phyloP scores from a whole-genome alignment of 2,797 vertebrate species.

The Alcedo atthis region DNA sequence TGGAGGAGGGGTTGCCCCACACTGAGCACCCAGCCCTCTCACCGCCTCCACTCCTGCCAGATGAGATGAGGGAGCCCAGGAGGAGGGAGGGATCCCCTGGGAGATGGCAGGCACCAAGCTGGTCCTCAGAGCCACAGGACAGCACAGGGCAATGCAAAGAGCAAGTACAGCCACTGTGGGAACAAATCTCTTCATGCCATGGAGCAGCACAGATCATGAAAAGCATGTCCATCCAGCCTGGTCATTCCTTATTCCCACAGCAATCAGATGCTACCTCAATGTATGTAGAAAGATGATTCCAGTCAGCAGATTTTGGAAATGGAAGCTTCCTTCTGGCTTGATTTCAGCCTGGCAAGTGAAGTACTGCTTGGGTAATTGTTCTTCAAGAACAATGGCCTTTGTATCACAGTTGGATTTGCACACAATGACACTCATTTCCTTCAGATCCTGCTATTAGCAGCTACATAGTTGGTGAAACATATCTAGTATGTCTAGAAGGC shows the following conservation, averaged over 20 bases:
- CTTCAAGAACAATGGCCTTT: background rate
- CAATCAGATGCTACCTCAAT: background rate
- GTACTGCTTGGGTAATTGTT: background rate
- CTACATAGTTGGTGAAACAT: background rate
- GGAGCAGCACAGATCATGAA: background rate
- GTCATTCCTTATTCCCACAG: background rate
- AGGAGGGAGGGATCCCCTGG: background rate
- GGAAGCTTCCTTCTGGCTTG: background rate
- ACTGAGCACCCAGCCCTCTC: background rate
- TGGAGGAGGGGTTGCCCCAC: background rate
- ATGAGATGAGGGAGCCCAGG: background rate
- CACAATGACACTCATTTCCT: background rate
- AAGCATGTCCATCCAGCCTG: background rate
- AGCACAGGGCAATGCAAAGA: background rate
- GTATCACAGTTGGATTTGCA: background rate
- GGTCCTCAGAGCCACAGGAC: background rate
- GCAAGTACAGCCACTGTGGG: background rate
- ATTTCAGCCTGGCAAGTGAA: background rate
- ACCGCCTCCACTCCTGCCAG: accelerated
- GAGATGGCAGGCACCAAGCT: background rate
- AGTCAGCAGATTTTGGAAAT: background rate
- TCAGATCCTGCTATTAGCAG: background rate
- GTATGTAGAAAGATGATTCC: background rate
- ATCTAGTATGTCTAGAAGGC: background rate
- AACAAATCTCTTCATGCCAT: background rate